phyloP scores from a whole-genome alignment of 2,797 vertebrate genomes.

The Onychomys arenicola region DNA sequence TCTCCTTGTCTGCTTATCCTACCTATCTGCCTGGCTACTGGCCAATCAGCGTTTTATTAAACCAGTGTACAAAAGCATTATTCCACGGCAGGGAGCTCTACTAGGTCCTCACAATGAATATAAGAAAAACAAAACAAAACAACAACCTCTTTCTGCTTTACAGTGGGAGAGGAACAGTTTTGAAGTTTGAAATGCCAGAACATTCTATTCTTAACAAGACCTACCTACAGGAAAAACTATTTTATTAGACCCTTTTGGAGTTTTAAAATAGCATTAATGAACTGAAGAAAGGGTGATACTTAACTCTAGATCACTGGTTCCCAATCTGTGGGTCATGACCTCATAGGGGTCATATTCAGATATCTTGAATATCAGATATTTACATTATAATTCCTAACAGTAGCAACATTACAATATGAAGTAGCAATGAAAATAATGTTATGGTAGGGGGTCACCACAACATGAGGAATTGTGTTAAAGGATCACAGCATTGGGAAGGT shows the following conservation, averaged over 20 bases:
- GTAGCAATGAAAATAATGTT: neutral
- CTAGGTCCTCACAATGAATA: slow-evolving; percentile 27
- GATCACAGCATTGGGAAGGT: neutral
- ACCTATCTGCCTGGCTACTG: too few species aligned
- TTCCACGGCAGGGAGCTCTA: neutral
- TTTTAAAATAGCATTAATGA: slow-evolving; percentile 20
- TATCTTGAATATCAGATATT: neutral
- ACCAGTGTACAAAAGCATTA: too few species aligned
- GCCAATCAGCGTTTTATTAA: too few species aligned
- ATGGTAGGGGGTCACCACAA: neutral
- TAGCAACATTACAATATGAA: neutral
- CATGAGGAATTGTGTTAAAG: neutral
- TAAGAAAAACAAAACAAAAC: neutral
- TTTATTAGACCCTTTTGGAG: neutral
- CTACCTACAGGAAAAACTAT: slow-evolving; percentile 6
- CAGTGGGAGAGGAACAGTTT: neutral
- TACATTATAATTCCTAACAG: neutral
- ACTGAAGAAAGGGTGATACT: neutral
- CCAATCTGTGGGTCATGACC: neutral
- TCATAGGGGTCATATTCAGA: neutral
- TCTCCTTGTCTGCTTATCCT: too few species aligned
- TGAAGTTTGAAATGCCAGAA: slow-evolving; percentile 24
- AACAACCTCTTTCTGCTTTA: slow-evolving; percentile 33
- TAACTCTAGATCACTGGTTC: neutral
- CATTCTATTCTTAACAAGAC: slow-evolving; percentile 30